These are phyloP conservation scores for Apamea sordens DNA, from an alignment of 2,888 invertebrate species.

Conservation along the genomic window DNA sequence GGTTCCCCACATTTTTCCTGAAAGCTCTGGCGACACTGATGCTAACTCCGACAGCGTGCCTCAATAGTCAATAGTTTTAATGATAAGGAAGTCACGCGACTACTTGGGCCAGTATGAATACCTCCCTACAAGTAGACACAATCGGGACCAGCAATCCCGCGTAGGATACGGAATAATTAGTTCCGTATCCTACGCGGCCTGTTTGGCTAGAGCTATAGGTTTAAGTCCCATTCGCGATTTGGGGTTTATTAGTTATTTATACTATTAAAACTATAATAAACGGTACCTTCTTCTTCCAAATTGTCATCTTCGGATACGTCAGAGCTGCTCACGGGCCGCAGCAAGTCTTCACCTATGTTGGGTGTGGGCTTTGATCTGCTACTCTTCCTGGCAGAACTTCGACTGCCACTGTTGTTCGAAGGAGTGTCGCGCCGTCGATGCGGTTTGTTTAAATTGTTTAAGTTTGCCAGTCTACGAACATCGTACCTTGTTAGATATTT, in stretches of 20 bases:
- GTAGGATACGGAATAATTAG: background rate
- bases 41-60: background rate
- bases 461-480: constrained; percentile 80
- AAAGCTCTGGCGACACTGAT: background rate
- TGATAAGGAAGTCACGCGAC: background rate
- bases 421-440: constrained; percentile 77
- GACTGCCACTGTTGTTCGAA: constrained; percentile 65
- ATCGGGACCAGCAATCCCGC: background rate
- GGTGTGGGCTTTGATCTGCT: constrained; percentile 65
- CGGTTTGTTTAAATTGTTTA: constrained; percentile 75
- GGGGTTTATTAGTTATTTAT: background rate
- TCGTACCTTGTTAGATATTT: constrained; percentile 30
- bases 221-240: background rate
- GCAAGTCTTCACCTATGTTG: constrained; percentile 77
- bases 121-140: background rate
- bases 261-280: background rate
- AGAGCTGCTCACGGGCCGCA: constrained; percentile 81
- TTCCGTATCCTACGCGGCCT: background rate
- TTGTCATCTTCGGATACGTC: constrained; percentile 78
- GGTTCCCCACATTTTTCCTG: background rate
- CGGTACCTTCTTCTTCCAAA: constrained; percentile 75
- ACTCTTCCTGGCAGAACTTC: constrained; percentile 60
- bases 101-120: background rate
- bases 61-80: background rate
- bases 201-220: background rate